Evolutionary conservation across 37 sponge, comb jelly and placozoan genomes (phyloP).

Genomic region (Amphimedon queenslandica): DNA sequence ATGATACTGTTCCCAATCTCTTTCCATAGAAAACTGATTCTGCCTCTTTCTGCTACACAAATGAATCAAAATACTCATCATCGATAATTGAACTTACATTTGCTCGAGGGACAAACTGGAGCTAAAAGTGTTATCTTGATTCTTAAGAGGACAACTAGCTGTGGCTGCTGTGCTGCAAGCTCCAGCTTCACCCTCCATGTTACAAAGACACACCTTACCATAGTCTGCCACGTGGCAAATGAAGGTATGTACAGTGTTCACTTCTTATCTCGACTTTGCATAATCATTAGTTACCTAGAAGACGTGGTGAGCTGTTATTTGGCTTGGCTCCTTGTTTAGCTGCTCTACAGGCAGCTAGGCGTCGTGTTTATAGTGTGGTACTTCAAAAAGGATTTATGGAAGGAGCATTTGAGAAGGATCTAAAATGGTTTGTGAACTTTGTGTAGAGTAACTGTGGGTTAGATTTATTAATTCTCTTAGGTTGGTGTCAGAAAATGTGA

Average conservation of each 20-base stretch:
- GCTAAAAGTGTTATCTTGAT: too few species aligned
- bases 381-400: not conserved
- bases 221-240: too few species aligned
- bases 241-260: too few species aligned
- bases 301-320: conserved; percentile 59
- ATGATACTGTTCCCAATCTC: conserved; percentile 66
- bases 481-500: not conserved
- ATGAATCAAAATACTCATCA: not conserved
- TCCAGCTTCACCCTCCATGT: too few species aligned
- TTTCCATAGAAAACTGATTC: conserved; percentile 47
- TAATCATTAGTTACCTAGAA: not conserved
- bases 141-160: too few species aligned
- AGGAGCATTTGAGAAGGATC: not conserved
- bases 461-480: not conserved
- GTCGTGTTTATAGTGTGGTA: conserved; percentile 24
- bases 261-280: not conserved
- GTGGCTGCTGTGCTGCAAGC: too few species aligned
- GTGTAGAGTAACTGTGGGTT: too few species aligned
- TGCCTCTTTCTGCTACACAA: conserved; percentile 47
- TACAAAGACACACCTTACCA: too few species aligned
- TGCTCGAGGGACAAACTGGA: conserved; percentile 37
- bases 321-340: conserved; percentile 65
- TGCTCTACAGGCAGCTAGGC: conserved; percentile 42
- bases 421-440: too few species aligned
- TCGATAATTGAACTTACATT: conserved; percentile 28